phyloP scores from a whole-genome alignment of 2,888 invertebrate species.

The Eristalis intricaria region DNA sequence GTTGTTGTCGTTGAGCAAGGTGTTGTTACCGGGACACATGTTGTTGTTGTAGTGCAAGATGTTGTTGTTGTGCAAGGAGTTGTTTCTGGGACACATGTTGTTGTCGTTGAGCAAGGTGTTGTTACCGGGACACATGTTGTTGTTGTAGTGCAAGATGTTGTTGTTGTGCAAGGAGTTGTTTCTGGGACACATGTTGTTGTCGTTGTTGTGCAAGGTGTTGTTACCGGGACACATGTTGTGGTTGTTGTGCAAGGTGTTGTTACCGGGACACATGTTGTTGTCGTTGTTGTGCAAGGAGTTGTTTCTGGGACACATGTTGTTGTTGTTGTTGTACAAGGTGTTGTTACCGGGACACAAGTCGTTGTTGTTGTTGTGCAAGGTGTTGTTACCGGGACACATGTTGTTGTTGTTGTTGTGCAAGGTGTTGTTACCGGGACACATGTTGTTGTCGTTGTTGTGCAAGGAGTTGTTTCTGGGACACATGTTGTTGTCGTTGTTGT shows the following conservation, averaged over 20 bases:
- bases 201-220: not conserved
- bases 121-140: not conserved
- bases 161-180: conserved; percentile 69
- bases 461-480: not conserved
- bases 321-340: not conserved
- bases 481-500: conserved; percentile 14
- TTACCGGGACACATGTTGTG: not conserved
- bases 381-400: not conserved
- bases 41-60: conserved; percentile 69
- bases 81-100: not conserved
- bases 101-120: not conserved
- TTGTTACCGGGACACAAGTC: not conserved
- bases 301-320: not conserved
- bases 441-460: conserved; percentile 3
- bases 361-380: not conserved
- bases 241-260: not conserved
- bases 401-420: not conserved
- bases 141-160: not conserved
- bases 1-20: not conserved
- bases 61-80: not conserved
- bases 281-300: not conserved
- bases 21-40: not conserved
- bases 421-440: not conserved
- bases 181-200: conserved; percentile 71
- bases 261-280: not conserved